Percentiles rank a stretch among this genome's conserved stretches.
These are phyloP conservation scores for Clarias batrachus DNA, from an alignment of 2,113 vertebrate species.

Conservation along the genomic window DNA sequence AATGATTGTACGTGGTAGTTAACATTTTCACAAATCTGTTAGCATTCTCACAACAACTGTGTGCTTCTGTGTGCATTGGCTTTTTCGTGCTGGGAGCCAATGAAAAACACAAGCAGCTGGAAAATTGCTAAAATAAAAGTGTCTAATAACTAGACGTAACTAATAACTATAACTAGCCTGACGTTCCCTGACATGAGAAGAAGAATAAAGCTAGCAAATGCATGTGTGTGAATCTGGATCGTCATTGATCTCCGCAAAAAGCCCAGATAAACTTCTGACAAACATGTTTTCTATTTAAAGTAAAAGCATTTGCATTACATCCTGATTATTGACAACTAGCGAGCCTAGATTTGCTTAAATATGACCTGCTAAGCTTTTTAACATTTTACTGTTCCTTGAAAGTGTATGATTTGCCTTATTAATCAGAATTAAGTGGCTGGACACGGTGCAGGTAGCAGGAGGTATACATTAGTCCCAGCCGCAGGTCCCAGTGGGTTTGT, in stretches of 20 bases:
- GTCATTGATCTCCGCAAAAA: neutral
- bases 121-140: too few relatives aligned
- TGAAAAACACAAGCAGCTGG: too few relatives aligned
- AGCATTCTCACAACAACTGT: neutral
- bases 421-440: neutral
- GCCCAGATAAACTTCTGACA: neutral
- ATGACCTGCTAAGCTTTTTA: neutral
- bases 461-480: neutral
- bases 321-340: neutral
- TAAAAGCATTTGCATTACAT: neutral
- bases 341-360: neutral
- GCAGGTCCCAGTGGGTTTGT: constrained; percentile 18
- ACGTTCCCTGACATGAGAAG: too few relatives aligned
- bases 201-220: too few relatives aligned
- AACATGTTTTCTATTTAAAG: neutral
- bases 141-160: too few relatives aligned
- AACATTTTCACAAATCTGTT: neutral
- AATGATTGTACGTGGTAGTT: neutral
- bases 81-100: too few relatives aligned
- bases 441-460: neutral
- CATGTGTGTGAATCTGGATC: neutral
- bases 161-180: too few relatives aligned
- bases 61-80: too few relatives aligned
- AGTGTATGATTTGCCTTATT: constrained; percentile 3
- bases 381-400: neutral